These are phyloP conservation scores for Chydorus sphaericus DNA, from an alignment of 2,888 invertebrate species.

Conservation along the genomic window DNA sequence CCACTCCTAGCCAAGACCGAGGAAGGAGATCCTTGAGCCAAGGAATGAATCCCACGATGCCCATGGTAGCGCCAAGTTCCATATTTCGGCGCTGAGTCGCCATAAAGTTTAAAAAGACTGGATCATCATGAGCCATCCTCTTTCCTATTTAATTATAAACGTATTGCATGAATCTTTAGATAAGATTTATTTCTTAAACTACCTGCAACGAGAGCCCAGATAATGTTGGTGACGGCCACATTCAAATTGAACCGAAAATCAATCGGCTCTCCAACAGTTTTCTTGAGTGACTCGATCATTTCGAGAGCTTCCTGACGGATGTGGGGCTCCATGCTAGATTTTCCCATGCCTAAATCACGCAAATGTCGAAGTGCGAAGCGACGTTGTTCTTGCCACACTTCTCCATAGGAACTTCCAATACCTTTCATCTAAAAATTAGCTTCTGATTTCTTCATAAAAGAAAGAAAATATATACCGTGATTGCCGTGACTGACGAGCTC, in stretches of 20 bases:
- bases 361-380: background rate
- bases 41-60: background rate
- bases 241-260: background rate
- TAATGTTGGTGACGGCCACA: background rate
- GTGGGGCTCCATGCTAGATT: background rate
- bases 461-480: too few species aligned
- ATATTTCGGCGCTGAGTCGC: background rate
- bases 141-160: background rate
- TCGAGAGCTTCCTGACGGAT: background rate
- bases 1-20: background rate
- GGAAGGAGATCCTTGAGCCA: background rate
- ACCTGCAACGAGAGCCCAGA: slow-evolving; percentile 5
- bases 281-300: background rate
- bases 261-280: background rate
- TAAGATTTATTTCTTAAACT: too few species aligned
- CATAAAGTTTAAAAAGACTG: background rate
- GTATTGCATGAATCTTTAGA: too few species aligned
- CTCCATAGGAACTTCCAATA: background rate
- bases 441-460: too few species aligned
- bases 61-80: background rate
- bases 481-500: too few species aligned
- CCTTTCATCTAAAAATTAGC: too few species aligned
- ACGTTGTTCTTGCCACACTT: background rate
- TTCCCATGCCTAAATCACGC: slow-evolving; percentile 5
- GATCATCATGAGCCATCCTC: background rate